Evolutionary conservation across 2,888 invertebrate species (phyloP), one percentile per base, ranked within the genome.

Genomic region (Latrodectus elegans): DNA sequence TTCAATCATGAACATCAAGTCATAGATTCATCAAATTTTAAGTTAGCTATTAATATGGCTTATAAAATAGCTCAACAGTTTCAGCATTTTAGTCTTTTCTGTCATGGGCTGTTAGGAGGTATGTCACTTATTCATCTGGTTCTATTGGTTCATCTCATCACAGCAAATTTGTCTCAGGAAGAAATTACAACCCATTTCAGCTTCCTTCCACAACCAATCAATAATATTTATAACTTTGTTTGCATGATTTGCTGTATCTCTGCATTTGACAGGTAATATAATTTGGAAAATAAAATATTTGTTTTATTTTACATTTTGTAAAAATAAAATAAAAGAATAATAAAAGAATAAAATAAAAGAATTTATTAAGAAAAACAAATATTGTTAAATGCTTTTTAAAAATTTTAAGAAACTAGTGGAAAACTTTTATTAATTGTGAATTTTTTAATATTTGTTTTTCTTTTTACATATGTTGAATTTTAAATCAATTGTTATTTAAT

Each of bases 181-280:
- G 86, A 86, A 15, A 72, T 60, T 52, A 60, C 72, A 4, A 80
- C 76, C 15, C 75, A 81, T 49, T 86, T 81, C 49, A 71, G 71
- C 52, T 86, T 86, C 64, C 52, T 86, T 1, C 81, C 86, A 14
- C 76, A 86, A 22, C 86, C 86, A n/a, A 26, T 86, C 70, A 80
- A 81, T 81, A 86, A 86, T 76, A 65, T 86, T 14, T 86, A 80
- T 53, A 86, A 86, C 52, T 81, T 86, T 22, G 22, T 86, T 8
- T 86, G 86, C 51, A 77, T 86, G 55, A 81, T 86, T 14, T 86
- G 86, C 26, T 81, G 80, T 52, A 53, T 86, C 14, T 86, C 86
- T 22, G 76, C 70, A 53, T 86, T 86, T 76, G 86, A 86, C 64
- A 86, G 77, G 86, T 86, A 86, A 38, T 38, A 6, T 38, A 38